These are phyloP conservation scores for Anticlea derivata DNA, from an alignment of 2,888 invertebrate genomes.

Conservation along the genomic window DNA sequence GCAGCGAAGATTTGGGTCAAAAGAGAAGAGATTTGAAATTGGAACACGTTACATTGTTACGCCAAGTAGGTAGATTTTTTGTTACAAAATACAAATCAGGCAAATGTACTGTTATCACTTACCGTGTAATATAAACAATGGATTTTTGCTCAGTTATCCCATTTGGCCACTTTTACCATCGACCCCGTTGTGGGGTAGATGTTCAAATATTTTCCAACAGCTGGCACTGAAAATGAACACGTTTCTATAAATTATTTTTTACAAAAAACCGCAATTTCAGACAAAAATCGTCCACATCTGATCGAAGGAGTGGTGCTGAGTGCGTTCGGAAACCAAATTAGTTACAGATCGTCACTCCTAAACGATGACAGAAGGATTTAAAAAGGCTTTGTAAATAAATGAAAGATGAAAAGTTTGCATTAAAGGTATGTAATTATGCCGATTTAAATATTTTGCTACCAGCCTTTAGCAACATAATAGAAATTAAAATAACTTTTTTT, in stretches of 20 bases:
- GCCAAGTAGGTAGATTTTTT: constrained; percentile 29
- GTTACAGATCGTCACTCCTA: too few species aligned
- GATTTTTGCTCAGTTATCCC: constrained; percentile 30
- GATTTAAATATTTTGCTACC: too few species aligned
- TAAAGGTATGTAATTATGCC: too few species aligned
- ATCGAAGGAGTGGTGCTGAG: constrained; percentile 44
- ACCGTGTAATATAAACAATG: constrained; percentile 51
- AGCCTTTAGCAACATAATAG: too few species aligned
- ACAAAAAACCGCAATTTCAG: constrained; percentile 14
- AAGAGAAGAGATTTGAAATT: constrained; percentile 14
- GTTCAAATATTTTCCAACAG: constrained; percentile 21
- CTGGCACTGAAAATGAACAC: constrained; percentile 31
- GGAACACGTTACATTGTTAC: constrained; percentile 17
- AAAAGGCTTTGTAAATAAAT: too few species aligned
- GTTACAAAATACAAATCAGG: constrained; percentile 28
- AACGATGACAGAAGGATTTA: too few species aligned
- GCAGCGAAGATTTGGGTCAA: constrained; percentile 2
- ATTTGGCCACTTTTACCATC: constrained; percentile 9
- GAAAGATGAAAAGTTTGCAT: too few species aligned
- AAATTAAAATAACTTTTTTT: background rate
- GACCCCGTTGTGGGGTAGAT: background rate
- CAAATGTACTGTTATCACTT: constrained; percentile 41
- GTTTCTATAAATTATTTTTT: constrained; percentile 13
- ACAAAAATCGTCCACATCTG: constrained; percentile 26
- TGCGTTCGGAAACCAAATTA: constrained; percentile 41